Base-by-base conservation (phyloP, 92 coral and sea anemone species). In the Porites cylindrica region DNA sequence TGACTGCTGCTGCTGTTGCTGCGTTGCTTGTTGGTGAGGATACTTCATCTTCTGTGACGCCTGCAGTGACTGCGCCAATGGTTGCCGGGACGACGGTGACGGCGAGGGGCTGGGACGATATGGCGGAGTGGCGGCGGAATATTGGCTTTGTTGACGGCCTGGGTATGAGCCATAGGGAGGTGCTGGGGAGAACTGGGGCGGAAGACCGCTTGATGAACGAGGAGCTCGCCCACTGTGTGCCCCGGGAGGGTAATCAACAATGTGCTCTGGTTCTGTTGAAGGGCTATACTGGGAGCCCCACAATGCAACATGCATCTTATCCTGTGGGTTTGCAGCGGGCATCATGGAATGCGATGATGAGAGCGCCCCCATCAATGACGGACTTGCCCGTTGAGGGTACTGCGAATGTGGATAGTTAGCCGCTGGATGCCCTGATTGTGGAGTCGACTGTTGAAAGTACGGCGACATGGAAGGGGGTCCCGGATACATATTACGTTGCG, bases 251-350 rank as follows among this genome's bases (percentile, higher is more conserved):
- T 93, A 93, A 61, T 95, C 98, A n/a, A 87, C 90, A 89, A 95
- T 90, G 68, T 93, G 96, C 72, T 83, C 96, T 0, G 96, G 93
- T 53, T 95, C 98, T 18, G 93, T 18, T 23, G 96, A 85, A 61
- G 94, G 90, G 76, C 95, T 88, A 24, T 93, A 94, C 77, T 95
- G 98, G 14, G 96, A 82, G 47, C 93, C 90, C 98, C 98, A 95
- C 83, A 91, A 85, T 13, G 96, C 88, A 38, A 38, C 47, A 62
- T 92, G 92, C 84, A 92, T 78, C 16, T 82, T 90, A 18, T 94
- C 96, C 32, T 88, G 97, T 47, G 87, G 88, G 66, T 89, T 82
- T 65, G 86, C 82, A 51, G 89, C 70, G 58, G 87, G 86, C 78
- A 94, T 86, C 70, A 88, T 79, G 78, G 88, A 77, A 77, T 90